Conservation (phyloP, 1,140 invertebrate species). For the Chelonus insularis region DNA sequence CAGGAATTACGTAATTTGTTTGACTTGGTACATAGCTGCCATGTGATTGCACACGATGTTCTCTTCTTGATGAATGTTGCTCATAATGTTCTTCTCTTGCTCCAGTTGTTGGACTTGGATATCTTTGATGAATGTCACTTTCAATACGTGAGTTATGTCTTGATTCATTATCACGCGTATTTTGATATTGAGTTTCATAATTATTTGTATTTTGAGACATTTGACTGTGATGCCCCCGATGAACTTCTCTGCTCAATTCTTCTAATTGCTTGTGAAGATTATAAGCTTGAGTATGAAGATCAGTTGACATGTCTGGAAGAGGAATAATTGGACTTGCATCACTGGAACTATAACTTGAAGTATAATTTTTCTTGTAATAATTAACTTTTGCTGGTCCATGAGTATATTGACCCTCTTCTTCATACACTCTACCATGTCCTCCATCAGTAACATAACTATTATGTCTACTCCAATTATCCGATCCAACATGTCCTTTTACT, state of each 20-base stretch:
- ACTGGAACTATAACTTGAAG: constrained; percentile 37
- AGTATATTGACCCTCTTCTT: constrained; percentile 39
- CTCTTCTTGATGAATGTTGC: not conserved
- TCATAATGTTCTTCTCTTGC: not conserved
- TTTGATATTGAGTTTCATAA: not conserved
- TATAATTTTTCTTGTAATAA: constrained; percentile 45
- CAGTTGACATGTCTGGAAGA: not conserved
- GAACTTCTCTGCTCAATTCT: not conserved
- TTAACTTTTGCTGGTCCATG: constrained; percentile 36
- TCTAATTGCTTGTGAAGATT: not conserved
- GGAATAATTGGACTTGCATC: not conserved
- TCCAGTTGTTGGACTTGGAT: not conserved
- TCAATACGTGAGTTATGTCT: not conserved
- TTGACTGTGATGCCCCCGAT: not conserved
- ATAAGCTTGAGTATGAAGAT: not conserved
- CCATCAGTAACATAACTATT: constrained; percentile 37
- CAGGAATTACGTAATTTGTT: not conserved
- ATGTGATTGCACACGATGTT: not conserved
- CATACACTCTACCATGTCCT: constrained; percentile 35
- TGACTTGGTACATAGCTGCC: not conserved
- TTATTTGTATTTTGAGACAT: not conserved
- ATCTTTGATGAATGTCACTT: not conserved
- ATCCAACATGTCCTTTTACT: not conserved
- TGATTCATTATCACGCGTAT: not conserved
- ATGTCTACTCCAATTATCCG: constrained; percentile 34